Evolutionary conservation across 2,797 vertebrate genomes (phyloP), one percentile per base, ranked within the genome.

Genomic region (Spondyliosoma cantharus): DNA sequence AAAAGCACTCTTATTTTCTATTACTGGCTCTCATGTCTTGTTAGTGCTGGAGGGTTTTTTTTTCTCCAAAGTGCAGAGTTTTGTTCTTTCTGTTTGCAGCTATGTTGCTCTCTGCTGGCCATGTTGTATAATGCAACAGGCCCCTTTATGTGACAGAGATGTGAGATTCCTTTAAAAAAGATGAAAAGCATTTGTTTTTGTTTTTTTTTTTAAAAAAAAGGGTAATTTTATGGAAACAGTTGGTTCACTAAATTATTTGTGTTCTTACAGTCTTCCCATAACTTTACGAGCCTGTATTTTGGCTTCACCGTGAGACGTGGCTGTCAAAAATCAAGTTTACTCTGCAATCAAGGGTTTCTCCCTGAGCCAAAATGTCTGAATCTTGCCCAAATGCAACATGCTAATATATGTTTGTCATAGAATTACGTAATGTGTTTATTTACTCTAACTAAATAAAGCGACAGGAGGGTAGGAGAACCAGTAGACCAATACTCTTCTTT

Each of bases 41-140:
- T 69, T 73, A 37, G 52, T 68, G 57, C 37, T 63, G 1, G n/a
- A n/a, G n/a, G n/a, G n/a, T n/a, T 54, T 72, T 72, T 37, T 61
- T 84, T 73, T 29, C 3, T 5, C 29, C 29, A 25, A 27, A 17
- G 24, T 20, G 17, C 13, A 29, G 7, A 16, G 50, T 52, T 52
- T 53, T 53, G 24, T 22, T 17, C 15, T 42, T 29, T 72, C 76
- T 81, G 22, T 80, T 91, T 85, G 89, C 72, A 80, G 71, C 86
- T 87, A 78, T 73, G 86, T 74, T 90, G 93, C 91, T 56, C 92
- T 90, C 95, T 95, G 81, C 81, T 95, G 95, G 92, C 15, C 50
- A 45, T 11, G 27, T 7, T 64, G 37, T 29, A 59, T 24, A 91
- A 42, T 84, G 78, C 83, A 87, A 24, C 48, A 80, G 12, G 25